phyloP scores from a whole-genome alignment of 2,888 invertebrate species.

The Neocrepidodera transversa region DNA sequence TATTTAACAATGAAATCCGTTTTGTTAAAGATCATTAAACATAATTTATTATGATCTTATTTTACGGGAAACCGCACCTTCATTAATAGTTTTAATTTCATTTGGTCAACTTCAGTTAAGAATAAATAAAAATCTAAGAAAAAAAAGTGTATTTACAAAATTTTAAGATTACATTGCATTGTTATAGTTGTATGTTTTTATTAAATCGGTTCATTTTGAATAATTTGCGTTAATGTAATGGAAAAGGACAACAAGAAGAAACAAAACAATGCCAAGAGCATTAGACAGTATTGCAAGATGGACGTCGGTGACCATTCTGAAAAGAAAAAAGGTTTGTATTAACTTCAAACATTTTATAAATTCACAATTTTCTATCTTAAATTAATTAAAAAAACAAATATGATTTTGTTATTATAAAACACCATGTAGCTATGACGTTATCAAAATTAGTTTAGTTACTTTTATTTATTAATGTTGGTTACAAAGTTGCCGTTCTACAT shows the following conservation, averaged over 20 bases:
- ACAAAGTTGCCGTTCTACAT: too few relatives aligned
- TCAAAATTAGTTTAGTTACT: too few relatives aligned
- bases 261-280: conserved; percentile 89
- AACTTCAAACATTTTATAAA: too few relatives aligned
- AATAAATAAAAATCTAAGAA: not conserved
- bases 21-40: not conserved
- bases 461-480: too few relatives aligned
- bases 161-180: not conserved
- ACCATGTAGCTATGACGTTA: too few relatives aligned
- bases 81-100: not conserved
- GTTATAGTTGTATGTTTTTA: not conserved
- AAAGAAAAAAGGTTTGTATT: conserved; percentile 32
- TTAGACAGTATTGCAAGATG: conserved; percentile 96
- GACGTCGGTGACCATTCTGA: conserved; percentile 91
- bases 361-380: too few relatives aligned
- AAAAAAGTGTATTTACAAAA: not conserved
- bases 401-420: too few relatives aligned
- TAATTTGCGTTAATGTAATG: conserved; percentile 94
- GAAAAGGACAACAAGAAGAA: conserved; percentile 93
- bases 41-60: not conserved
- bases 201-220: conserved; percentile 54
- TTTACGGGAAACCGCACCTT: not conserved
- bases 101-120: too few relatives aligned
- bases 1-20: too few relatives aligned
- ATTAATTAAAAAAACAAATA: too few relatives aligned